Percentiles rank a stretch among this genome's conserved stretches.
phyloP scores from a whole-genome alignment of 2,888 invertebrate species.

The Gasteruption jaculator region DNA sequence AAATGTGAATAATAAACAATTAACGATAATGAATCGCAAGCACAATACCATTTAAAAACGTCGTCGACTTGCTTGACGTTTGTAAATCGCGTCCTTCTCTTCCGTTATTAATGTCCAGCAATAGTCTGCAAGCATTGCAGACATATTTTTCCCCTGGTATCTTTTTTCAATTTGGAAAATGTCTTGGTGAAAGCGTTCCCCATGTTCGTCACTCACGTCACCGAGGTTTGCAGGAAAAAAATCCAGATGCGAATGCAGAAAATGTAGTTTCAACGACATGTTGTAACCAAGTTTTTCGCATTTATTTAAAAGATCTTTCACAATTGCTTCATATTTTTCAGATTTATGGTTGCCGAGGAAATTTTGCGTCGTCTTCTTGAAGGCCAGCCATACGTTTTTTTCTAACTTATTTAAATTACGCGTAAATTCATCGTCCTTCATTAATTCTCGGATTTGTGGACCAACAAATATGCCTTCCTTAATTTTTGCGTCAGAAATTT shows the following conservation, averaged over 20 bases:
- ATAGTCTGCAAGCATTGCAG: conserved; percentile 34
- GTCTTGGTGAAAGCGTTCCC: conserved; percentile 35
- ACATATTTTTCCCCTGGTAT: conserved; percentile 34
- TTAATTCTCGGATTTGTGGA: conserved; percentile 25
- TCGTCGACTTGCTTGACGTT: too few species aligned
- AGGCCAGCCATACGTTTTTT: conserved; percentile 18
- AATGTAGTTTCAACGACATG: conserved; percentile 36
- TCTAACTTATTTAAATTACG: conserved; percentile 18
- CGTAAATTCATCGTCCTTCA: conserved; percentile 24
- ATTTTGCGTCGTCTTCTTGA: conserved; percentile 16
- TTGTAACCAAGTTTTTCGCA: conserved; percentile 19
- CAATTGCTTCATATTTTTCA: conserved; percentile 20
- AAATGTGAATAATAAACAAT: too few species aligned
- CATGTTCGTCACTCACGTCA: conserved; percentile 33
- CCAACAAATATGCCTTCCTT: conserved; percentile 26
- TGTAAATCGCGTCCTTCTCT: too few species aligned
- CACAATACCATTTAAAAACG: too few species aligned
- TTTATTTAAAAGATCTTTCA: conserved; percentile 23
- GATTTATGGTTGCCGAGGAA: conserved; percentile 30
- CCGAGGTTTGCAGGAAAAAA: conserved; percentile 37
- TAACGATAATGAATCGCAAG: too few species aligned
- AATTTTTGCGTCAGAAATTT: conserved; percentile 26
- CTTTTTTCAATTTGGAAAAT: conserved; percentile 30
- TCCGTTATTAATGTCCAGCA: too few species aligned
- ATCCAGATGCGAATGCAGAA: conserved; percentile 33